These are phyloP conservation scores for Lithophane semibrunnea DNA, from an alignment of 2,888 invertebrate species.

Conservation along the genomic window DNA sequence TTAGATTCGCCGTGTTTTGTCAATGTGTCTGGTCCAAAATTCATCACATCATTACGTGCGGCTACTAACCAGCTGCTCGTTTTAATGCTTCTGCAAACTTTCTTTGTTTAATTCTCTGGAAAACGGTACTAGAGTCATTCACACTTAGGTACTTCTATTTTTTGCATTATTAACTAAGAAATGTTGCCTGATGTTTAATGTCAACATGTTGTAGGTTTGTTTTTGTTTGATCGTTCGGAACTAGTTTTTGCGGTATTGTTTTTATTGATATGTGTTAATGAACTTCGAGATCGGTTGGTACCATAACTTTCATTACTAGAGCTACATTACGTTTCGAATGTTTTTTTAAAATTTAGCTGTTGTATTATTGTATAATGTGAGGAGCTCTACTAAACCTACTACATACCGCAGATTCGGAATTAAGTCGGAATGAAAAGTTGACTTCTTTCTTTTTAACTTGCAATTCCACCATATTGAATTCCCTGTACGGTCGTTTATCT, in stretches of 20 bases:
- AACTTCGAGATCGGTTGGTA: slow-evolving; percentile 45
- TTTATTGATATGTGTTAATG: slow-evolving; percentile 50
- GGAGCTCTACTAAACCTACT: background rate
- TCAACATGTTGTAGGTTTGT: slow-evolving; percentile 37
- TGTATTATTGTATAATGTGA: background rate
- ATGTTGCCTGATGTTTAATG: slow-evolving; percentile 43
- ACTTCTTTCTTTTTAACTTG: background rate
- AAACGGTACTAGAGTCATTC: slow-evolving; percentile 25
- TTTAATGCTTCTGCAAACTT: background rate
- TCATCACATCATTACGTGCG: background rate
- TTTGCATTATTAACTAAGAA: slow-evolving; percentile 50
- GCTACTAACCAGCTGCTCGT: background rate
- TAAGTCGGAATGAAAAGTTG: background rate
- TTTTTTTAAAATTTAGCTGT: background rate
- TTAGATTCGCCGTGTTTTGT: background rate
- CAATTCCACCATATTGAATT: background rate
- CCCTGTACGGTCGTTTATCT: background rate
- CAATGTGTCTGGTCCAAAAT: background rate
- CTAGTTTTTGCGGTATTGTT: slow-evolving; percentile 47
- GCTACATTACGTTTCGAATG: background rate
- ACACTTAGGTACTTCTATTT: slow-evolving; percentile 26
- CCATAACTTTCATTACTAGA: slow-evolving; percentile 14
- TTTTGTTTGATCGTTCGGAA: slow-evolving; percentile 51
- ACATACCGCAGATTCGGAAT: background rate
- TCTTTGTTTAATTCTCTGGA: background rate